A percentile compares a stretch with the other conserved stretches of the same genome.
phyloP scores from a whole-genome alignment of 2,113 vertebrate genomes.

The Oceanodroma tethys region DNA sequence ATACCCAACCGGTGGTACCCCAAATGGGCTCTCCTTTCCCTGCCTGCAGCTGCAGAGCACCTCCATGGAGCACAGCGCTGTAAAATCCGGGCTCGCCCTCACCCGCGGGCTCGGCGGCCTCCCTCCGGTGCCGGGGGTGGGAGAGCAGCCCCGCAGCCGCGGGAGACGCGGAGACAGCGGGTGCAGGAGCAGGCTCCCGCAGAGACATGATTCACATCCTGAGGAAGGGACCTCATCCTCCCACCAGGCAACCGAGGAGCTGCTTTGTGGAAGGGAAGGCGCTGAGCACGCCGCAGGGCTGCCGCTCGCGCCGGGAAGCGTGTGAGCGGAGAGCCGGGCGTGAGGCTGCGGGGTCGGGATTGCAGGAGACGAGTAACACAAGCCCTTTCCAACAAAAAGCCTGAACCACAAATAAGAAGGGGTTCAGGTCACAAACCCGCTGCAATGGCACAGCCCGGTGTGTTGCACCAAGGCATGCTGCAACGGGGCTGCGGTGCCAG shows the following conservation, averaged over 20 bases:
- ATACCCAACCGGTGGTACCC: fast-evolving
- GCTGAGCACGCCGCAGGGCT: not conserved
- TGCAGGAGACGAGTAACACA: fast-evolving
- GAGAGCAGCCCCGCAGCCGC: not conserved
- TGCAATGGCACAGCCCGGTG: fast-evolving
- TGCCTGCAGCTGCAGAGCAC: not conserved
- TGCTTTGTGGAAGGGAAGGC: not conserved
- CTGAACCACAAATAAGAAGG: fast-evolving
- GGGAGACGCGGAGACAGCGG: not conserved
- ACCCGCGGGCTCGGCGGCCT: not conserved
- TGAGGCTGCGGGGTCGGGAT: fast-evolving
- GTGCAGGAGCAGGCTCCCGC: not conserved
- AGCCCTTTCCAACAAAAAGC: not conserved
- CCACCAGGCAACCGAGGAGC: not conserved
- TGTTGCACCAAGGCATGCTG: fast-evolving
- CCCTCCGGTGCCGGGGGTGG: not conserved
- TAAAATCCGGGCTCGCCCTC: not conserved
- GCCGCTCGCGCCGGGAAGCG: fast-evolving
- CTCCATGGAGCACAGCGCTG: not conserved
- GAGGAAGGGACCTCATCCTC: slow-evolving; percentile 46
- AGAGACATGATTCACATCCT: slow-evolving; percentile 37
- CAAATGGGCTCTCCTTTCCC: not conserved
- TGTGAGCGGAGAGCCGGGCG: fast-evolving
- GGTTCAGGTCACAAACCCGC: not conserved
- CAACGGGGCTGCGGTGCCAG: fast-evolving